Conservation (phyloP, 2,888 invertebrate genomes). For the Hydrotaea cyrtoneurina region DNA sequence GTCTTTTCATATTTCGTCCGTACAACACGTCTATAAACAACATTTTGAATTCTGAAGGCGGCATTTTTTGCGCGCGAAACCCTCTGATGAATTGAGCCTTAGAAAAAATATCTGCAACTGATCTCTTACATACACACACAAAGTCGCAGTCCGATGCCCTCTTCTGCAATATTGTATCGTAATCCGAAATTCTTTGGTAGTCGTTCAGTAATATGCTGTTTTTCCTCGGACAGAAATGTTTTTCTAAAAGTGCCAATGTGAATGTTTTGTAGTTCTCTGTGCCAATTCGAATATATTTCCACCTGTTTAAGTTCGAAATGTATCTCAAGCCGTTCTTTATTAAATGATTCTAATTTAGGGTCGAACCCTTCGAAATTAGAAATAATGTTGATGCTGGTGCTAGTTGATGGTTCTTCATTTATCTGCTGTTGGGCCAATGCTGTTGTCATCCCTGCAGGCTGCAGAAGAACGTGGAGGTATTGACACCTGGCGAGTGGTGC, state of each 20-base stretch:
- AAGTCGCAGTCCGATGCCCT: slow-evolving; percentile 34
- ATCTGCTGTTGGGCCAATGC: slow-evolving; percentile 36
- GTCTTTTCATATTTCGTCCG: no score
- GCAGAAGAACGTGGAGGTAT: no score
- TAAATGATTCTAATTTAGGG: slow-evolving; percentile 43
- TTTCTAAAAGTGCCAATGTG: slow-evolving; percentile 44
- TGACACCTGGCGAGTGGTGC: no score
- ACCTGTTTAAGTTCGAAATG: slow-evolving; percentile 37
- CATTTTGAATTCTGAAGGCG: neutral
- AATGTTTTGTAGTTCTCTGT: slow-evolving; percentile 40
- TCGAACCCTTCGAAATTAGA: slow-evolving; percentile 42
- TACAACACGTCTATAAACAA: neutral
- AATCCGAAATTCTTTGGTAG: neutral
- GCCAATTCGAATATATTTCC: no score
- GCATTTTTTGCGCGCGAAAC: neutral
- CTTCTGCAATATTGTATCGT: neutral
- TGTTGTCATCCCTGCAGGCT: no score
- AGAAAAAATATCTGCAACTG: neutral
- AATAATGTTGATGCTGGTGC: slow-evolving; percentile 31
- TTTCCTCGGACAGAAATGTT: slow-evolving; percentile 47
- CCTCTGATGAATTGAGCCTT: neutral
- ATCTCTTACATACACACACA: neutral
- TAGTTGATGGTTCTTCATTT: no score
- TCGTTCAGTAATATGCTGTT: neutral
- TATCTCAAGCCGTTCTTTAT: slow-evolving; percentile 25